Evolutionary conservation across 2,113 vertebrate genomes (phyloP).

Genomic region (Serilophus lunatus): DNA sequence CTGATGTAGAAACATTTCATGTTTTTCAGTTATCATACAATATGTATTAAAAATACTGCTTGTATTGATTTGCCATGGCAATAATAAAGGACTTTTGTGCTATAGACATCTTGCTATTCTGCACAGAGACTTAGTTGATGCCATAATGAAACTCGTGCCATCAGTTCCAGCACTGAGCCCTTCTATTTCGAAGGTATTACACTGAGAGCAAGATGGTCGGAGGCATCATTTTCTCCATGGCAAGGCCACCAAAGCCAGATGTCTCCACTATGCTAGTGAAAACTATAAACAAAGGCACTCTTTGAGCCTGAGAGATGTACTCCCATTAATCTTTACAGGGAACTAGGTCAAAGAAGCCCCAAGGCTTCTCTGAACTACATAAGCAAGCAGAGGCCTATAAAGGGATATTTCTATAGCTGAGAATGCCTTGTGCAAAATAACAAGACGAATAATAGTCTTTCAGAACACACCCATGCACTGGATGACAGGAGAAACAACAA

Average conservation of each 20-base stretch:
- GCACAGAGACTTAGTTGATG: background rate
- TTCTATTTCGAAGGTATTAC: background rate
- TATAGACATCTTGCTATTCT: background rate
- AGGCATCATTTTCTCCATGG: background rate
- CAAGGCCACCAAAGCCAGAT: background rate
- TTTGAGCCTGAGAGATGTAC: background rate
- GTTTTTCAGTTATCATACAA: background rate
- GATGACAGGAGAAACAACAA: background rate
- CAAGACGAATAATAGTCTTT: background rate
- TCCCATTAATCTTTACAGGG: background rate
- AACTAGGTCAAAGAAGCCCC: slow-evolving; percentile 46
- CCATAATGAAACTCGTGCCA: background rate
- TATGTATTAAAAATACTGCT: background rate
- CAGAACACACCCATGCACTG: background rate
- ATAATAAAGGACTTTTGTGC: background rate
- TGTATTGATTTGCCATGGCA: too few relatives aligned
- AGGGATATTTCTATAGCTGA: background rate
- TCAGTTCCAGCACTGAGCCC: background rate
- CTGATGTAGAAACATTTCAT: background rate
- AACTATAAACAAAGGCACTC: slow-evolving; percentile 18
- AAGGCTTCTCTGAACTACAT: background rate
- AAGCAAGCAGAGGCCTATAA: background rate
- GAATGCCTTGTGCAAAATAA: background rate
- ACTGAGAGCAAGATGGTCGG: background rate
- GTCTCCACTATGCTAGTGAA: background rate